phyloP scores from a whole-genome alignment of 1,140 invertebrate genomes.

The Sycophila sp. region DNA sequence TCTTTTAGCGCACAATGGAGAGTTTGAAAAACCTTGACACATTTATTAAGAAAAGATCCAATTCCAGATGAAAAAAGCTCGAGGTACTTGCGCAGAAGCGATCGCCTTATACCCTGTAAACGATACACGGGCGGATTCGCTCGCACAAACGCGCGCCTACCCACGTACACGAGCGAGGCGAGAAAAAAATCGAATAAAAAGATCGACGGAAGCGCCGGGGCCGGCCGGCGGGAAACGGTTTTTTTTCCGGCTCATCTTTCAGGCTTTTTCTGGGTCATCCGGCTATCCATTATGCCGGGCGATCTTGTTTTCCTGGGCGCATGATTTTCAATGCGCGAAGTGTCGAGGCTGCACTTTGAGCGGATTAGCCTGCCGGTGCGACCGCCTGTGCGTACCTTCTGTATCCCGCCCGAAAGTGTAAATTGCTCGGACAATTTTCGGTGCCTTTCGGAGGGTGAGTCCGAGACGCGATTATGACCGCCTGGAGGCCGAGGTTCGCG shows the following conservation, averaged over 20 bases:
- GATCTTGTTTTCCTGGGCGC: background rate
- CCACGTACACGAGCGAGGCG: background rate
- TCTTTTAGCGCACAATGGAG: background rate
- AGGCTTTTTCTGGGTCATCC: slow-evolving; percentile 44
- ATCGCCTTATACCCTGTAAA: slow-evolving; percentile 26
- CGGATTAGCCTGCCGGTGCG: too few species aligned
- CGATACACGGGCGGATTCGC: slow-evolving; percentile 22
- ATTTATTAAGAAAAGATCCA: slow-evolving; percentile 4
- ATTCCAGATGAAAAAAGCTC: background rate
- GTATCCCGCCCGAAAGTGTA: slow-evolving; percentile 37
- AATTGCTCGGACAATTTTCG: slow-evolving; percentile 61
- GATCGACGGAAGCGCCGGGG: slow-evolving; percentile 10
- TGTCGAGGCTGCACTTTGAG: background rate
- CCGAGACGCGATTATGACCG: slow-evolving; percentile 33
- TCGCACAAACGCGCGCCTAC: slow-evolving; percentile 29
- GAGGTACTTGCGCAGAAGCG: slow-evolving; percentile 10
- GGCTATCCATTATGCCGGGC: slow-evolving; percentile 32
- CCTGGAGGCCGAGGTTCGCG: background rate
- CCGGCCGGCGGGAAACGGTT: slow-evolving; percentile 8
- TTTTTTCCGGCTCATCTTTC: slow-evolving; percentile 38
- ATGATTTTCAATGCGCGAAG: background rate
- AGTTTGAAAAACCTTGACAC: background rate
- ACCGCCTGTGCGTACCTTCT: too few species aligned
- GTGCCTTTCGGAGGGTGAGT: background rate
- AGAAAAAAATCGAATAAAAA: slow-evolving; percentile 37